Evolutionary conservation across 53 echinoderm and acorn worm genomes (phyloP), one percentile per base, ranked within the genome.

Genomic region (Echinarachnius parma): DNA sequence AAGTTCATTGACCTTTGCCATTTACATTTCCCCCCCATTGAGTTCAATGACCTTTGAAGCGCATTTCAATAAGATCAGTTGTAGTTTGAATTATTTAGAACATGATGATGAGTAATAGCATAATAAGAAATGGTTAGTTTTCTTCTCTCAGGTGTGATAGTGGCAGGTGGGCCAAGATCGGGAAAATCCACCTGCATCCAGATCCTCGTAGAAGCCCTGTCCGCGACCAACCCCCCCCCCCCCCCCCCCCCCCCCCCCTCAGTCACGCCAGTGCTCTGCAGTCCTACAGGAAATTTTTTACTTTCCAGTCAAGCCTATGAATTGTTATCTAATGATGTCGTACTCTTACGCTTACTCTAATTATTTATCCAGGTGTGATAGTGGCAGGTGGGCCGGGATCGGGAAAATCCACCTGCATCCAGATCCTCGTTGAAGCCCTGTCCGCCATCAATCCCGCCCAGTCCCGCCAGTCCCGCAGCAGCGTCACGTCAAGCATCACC

Each of bases 111-210:
- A n/a, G n/a, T n/a, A n/a, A n/a, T n/a, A n/a, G n/a, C n/a, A n/a
- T n/a, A n/a, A n/a, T n/a, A n/a, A n/a, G n/a, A n/a, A n/a, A n/a
- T n/a, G n/a, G n/a, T n/a, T n/a, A n/a, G n/a, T n/a, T n/a, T n/a
- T n/a, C n/a, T n/a, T 2, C 16, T 53, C 39, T 39, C 33, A 82
- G 83, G 83, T 57, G 83, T 82, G 15, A 96, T 96, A 16, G 65
- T 96, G 4, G 96, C 96, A 8, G 96, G 95, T 27, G 90, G 85
- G 15, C 96, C 96, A 29, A 91, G 91, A 0, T 84, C 91, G 2
- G 96, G 96, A 15, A 96, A 96, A 53, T 96, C 96, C 35, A 87
- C 88, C 77, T 87, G 91, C 56, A 87, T 96, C 25, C 91, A 87
- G 75, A 84, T 84, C 16, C 71, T 96, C 35, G 91, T 96, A 5